Evolutionary conservation across 2,113 vertebrate species (phyloP).

Genomic region (Puma concolor): DNA sequence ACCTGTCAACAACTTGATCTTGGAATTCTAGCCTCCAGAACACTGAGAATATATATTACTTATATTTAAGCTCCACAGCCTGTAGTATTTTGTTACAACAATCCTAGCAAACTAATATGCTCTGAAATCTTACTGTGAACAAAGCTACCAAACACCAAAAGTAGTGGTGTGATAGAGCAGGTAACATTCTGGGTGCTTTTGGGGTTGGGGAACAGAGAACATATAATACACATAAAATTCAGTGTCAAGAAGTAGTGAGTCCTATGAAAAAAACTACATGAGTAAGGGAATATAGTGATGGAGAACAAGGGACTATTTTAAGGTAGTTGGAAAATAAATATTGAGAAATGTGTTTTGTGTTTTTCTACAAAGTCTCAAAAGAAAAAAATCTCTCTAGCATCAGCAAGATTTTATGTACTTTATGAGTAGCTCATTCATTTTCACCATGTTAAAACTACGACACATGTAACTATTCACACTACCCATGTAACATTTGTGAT

Average conservation of each 20-base stretch:
- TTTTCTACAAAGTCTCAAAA: slow-evolving; percentile 1
- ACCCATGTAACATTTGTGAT: background rate
- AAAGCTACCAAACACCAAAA: background rate
- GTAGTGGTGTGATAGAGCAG: background rate
- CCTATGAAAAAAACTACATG: background rate
- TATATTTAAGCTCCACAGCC: background rate
- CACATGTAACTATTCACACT: background rate
- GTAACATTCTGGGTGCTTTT: background rate
- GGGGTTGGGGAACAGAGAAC: background rate
- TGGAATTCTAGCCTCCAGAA: background rate
- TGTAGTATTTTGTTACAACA: background rate
- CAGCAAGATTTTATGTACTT: background rate
- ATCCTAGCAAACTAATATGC: background rate
- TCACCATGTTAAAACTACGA: background rate
- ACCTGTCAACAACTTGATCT: background rate
- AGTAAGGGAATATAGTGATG: background rate
- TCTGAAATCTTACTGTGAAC: background rate
- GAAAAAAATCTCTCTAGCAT: background rate
- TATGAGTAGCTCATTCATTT: background rate
- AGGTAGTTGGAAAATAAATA: background rate
- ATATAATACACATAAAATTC: background rate
- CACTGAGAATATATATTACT: background rate
- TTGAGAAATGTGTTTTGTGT: background rate
- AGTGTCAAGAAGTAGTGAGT: background rate
- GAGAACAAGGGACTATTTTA: background rate